Conservation (phyloP, 2,888 invertebrate genomes). For the Chymomyza procnemis region DNA sequence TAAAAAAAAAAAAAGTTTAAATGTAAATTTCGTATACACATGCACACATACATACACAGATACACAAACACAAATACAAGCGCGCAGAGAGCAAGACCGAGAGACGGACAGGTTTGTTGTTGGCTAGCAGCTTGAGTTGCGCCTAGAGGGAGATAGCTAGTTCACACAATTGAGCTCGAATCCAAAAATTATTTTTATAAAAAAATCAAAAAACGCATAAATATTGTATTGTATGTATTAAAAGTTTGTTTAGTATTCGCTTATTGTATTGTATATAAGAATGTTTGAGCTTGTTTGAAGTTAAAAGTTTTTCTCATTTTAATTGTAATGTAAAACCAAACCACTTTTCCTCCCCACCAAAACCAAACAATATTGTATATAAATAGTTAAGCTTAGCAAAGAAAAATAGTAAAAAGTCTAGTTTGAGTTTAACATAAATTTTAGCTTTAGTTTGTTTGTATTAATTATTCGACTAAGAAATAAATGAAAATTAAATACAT, state of each 20-base stretch:
- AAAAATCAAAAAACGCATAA: slow-evolving; percentile 14
- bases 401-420: neutral
- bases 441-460: slow-evolving; percentile 40
- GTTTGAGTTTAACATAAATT: slow-evolving; percentile 26
- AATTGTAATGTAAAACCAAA: neutral
- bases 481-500: slow-evolving; percentile 42
- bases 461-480: slow-evolving; percentile 49
- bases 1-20: slow-evolving; percentile 27
- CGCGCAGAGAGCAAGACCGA: slow-evolving; percentile 8
- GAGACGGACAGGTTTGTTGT: slow-evolving; percentile 4
- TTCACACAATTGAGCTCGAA: slow-evolving; percentile 58
- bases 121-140: slow-evolving; percentile 13
- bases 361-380: neutral
- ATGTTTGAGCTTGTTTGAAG: slow-evolving; percentile 10
- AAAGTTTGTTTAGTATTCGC: slow-evolving; percentile 48
- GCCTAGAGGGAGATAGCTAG: slow-evolving; percentile 30
- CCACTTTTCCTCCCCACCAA: neutral
- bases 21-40: slow-evolving; percentile 50
- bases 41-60: slow-evolving; percentile 13
- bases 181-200: slow-evolving; percentile 63
- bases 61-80: slow-evolving; percentile 12
- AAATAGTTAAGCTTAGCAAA: neutral
- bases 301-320: slow-evolving; percentile 31
- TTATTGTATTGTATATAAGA: slow-evolving; percentile 27
- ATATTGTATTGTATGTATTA: slow-evolving; percentile 46